phyloP scores from a whole-genome alignment of 2,888 invertebrate species.

The Apotomis betuletana region DNA sequence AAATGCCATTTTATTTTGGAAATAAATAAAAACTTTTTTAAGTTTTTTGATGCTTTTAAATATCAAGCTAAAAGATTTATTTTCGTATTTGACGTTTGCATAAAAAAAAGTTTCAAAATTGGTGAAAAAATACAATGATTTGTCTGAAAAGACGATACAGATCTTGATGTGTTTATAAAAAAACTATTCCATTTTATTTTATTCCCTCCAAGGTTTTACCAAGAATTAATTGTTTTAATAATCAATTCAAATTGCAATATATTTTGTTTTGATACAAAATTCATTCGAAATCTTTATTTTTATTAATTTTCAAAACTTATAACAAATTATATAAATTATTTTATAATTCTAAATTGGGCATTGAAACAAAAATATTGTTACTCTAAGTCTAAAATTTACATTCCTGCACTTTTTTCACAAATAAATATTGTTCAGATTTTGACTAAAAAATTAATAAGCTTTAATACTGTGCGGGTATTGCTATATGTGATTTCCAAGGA shows the following conservation, averaged over 20 bases:
- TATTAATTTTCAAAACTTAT: neutral
- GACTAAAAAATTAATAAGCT: slow-evolving; percentile 62
- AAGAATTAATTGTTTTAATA: slow-evolving; percentile 35
- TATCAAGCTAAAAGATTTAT: slow-evolving; percentile 40
- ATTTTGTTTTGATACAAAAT: neutral
- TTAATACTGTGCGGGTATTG: no score
- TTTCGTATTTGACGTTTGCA: slow-evolving; percentile 42
- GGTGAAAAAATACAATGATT: slow-evolving; percentile 27
- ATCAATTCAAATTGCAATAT: slow-evolving; percentile 3
- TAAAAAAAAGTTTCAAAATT: slow-evolving; percentile 32
- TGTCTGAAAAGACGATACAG: slow-evolving; percentile 20
- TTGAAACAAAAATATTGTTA: neutral
- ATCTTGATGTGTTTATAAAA: slow-evolving; percentile 22
- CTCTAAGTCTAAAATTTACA: neutral
- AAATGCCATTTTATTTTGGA: slow-evolving; percentile 43
- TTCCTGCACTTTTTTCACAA: neutral
- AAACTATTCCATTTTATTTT: slow-evolving; percentile 36
- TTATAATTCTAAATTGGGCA: slow-evolving; percentile 7
- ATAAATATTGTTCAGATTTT: slow-evolving; percentile 21
- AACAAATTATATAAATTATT: neutral
- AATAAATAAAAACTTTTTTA: slow-evolving; percentile 37
- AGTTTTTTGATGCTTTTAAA: slow-evolving; percentile 31
- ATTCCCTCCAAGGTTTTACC: slow-evolving; percentile 37
- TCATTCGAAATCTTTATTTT: slow-evolving; percentile 2
- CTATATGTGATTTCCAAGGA: no score